These are phyloP conservation scores for Sisyra terminalis DNA, from an alignment of 2,888 invertebrate species.

Conservation along the genomic window DNA sequence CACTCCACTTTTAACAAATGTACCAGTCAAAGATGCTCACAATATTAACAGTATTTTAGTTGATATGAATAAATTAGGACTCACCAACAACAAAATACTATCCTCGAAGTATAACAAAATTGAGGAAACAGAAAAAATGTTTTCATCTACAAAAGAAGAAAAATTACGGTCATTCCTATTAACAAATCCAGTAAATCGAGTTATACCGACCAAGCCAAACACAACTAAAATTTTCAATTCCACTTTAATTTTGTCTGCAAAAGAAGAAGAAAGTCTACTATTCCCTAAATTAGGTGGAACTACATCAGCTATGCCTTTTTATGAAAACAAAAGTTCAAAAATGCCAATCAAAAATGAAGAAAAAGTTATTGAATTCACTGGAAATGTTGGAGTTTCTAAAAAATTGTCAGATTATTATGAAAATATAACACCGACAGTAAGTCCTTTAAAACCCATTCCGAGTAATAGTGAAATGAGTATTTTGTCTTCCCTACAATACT, in stretches of 20 bases:
- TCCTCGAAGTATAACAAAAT: slow-evolving; percentile 24
- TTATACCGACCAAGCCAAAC: slow-evolving; percentile 15
- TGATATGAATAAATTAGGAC: slow-evolving; percentile 33
- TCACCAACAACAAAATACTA: slow-evolving; percentile 27
- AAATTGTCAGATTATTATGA: slow-evolving; percentile 7
- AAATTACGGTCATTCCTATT: slow-evolving; percentile 32
- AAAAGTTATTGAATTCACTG: not conserved
- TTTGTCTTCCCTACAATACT: not conserved
- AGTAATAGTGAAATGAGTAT: not conserved
- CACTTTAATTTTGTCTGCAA: not conserved
- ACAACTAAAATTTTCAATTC: slow-evolving; percentile 1
- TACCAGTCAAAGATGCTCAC: not conserved
- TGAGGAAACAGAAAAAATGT: slow-evolving; percentile 20
- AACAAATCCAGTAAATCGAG: slow-evolving; percentile 32
- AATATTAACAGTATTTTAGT: slow-evolving; percentile 28
- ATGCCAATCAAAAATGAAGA: not conserved
- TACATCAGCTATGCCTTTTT: not conserved
- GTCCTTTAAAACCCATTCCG: not conserved
- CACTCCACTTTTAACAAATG: slow-evolving; percentile 3
- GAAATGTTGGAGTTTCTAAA: not conserved
- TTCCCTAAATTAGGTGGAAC: no score
- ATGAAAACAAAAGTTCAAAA: not conserved
- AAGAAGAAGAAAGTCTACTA: no score
- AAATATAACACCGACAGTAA: slow-evolving; percentile 4
- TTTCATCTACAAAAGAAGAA: slow-evolving; percentile 32